Evolutionary conservation across 2,888 invertebrate species (phyloP), one percentile per base, ranked within the genome.

Genomic region (Cerastis leucographa): DNA sequence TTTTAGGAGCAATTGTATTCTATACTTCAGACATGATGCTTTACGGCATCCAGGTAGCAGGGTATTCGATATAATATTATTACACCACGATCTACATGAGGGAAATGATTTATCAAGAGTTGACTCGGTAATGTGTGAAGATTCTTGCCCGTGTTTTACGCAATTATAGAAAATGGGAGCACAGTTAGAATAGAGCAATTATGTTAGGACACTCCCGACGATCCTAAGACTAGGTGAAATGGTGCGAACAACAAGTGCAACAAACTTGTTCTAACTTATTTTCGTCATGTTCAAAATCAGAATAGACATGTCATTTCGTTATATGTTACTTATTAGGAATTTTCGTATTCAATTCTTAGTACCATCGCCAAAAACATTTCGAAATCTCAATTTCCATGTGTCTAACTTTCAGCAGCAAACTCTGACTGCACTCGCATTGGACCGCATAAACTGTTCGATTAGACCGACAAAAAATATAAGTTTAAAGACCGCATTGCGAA

Each of bases 401-500:
- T 87, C 82, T 76, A 87, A 87, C 83, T 85, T 80, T 78, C 51
- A 71, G 17, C 71, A 81, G 17, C 71, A 81, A 86, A 88, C 74
- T 81, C 61, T 76, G 82, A 64, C 80, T 83, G 80, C 85, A 76
- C 74, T 85, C 75, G 78, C 79, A 84, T 71, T 85, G 77, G 67
- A 85, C 85, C 76, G 83, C 84, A 89, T 83, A 90, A 92, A 91
- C 89, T 88, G 88, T 90, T 91, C 88, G 91, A 93, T 93, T 91
- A 91, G 86, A 90, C 88, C 85, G 85, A 88, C 88, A 90, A 92
- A 93, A 93, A 93, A 91, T 86, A 89, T 91, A 91, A 93, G 93
- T 94, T 94, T 93, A 94, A 93, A 93, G 93, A 94, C 94, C 93
- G 96, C 95, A 95, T 92, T 94, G 95, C 94, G 95, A 94, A 94